These are phyloP conservation scores for Neotoma lepida DNA, from an alignment of 2,113 vertebrate species.

Conservation along the genomic window DNA sequence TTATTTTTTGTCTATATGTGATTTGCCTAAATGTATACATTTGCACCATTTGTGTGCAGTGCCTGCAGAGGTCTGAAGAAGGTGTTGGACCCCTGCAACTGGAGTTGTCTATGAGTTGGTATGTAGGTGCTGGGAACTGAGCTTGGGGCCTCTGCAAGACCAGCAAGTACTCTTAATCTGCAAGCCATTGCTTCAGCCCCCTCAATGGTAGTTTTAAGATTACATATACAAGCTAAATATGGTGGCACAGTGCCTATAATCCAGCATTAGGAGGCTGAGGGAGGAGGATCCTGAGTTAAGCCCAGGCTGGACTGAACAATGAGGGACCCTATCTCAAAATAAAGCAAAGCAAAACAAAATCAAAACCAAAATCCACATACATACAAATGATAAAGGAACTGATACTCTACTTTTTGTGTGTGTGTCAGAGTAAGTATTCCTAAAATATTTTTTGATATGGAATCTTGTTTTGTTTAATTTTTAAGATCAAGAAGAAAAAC, in stretches of 20 bases:
- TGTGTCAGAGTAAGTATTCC: conserved; percentile 9
- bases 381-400: conserved; percentile 1
- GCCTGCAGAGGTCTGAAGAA: not conserved
- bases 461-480: conserved; percentile 15
- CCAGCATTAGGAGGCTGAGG: not conserved
- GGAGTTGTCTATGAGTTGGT: not conserved
- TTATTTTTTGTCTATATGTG: not conserved
- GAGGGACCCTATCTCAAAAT: not conserved
- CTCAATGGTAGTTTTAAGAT: not conserved
- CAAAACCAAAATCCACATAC: not conserved
- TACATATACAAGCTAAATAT: not conserved
- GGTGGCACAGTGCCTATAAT: too few relatives aligned
- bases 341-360: not conserved
- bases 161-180: not conserved
- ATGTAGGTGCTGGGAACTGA: not conserved
- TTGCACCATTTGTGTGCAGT: not conserved
- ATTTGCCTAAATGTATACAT: not conserved
- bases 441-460: conserved; percentile 61
- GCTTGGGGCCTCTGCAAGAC: not conserved
- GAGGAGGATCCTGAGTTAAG: not conserved
- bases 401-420: not conserved
- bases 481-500: conserved; percentile 60
- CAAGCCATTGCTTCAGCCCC: too few relatives aligned
- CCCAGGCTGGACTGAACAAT: not conserved
- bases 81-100: not conserved